Conservation (phyloP, 1,140 invertebrate genomes). For the Holotrichia oblita region DNA sequence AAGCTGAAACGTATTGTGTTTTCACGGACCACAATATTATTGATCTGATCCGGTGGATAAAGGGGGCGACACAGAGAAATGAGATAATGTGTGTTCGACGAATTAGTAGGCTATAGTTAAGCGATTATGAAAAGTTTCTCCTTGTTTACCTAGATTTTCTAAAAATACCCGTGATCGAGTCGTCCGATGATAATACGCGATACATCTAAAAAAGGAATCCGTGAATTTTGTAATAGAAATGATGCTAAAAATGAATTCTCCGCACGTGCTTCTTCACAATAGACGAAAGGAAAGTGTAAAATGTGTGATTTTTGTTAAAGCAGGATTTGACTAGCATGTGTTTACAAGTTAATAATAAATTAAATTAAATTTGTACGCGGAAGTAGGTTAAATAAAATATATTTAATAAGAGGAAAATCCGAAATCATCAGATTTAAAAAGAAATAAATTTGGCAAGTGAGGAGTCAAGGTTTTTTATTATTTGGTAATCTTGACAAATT, state of each 20-base stretch:
- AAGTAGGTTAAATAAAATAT: too few relatives aligned
- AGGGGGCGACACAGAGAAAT: background rate
- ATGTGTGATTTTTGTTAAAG: background rate
- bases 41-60: conserved; percentile 11
- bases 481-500: too few relatives aligned
- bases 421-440: too few relatives aligned
- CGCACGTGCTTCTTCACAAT: background rate
- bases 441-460: too few relatives aligned
- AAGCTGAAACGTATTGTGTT: background rate
- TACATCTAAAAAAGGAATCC: conserved; percentile 3
- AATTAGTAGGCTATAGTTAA: conserved; percentile 12
- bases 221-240: background rate
- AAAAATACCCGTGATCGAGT: background rate
- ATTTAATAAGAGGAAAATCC: too few relatives aligned
- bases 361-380: too few relatives aligned
- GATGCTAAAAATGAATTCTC: background rate
- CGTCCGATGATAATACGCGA: conserved; percentile 6
- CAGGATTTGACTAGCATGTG: background rate
- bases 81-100: conserved; percentile 11
- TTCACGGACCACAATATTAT: conserved; percentile 3
- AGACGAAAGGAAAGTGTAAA: background rate
- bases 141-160: conserved; percentile 1
- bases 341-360: too few relatives aligned
- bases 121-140: background rate
- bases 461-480: too few relatives aligned